Evolutionary conservation across 2,113 vertebrate species (phyloP).

Genomic region (Phodopus roborovskii): DNA sequence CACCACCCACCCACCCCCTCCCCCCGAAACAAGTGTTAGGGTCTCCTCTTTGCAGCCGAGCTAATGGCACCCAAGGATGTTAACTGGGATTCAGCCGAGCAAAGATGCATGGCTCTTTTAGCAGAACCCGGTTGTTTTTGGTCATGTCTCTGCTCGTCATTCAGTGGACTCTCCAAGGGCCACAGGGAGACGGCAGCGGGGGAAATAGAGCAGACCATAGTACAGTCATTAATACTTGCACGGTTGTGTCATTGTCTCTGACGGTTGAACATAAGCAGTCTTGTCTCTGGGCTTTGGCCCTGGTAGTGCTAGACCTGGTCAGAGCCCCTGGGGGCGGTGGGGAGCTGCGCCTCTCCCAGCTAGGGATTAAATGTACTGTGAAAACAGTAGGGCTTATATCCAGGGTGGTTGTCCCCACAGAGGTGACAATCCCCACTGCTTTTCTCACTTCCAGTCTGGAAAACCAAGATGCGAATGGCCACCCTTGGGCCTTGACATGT

Average conservation of each 20-base stretch:
- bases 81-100: not conserved
- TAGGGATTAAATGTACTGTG: not conserved
- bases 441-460: not conserved
- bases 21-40: not conserved
- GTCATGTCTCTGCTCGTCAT: not conserved
- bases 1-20: no score
- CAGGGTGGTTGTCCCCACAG: not conserved
- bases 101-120: not conserved
- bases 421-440: not conserved
- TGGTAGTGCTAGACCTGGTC: not conserved
- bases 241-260: not conserved
- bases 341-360: not conserved
- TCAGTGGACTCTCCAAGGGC: not conserved
- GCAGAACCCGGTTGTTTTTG: not conserved
- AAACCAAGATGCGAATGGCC: not conserved
- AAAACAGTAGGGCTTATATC: not conserved
- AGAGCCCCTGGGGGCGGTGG: accelerated
- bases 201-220: not conserved
- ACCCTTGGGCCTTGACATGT: not conserved
- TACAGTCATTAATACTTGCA: not conserved
- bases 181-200: not conserved
- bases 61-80: not conserved
- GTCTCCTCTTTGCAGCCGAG: not conserved
- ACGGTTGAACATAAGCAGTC: not conserved
- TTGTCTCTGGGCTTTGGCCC: not conserved